phyloP scores from a whole-genome alignment of 2,113 vertebrate genomes.

The Stomatorhinus ivindoensis region DNA sequence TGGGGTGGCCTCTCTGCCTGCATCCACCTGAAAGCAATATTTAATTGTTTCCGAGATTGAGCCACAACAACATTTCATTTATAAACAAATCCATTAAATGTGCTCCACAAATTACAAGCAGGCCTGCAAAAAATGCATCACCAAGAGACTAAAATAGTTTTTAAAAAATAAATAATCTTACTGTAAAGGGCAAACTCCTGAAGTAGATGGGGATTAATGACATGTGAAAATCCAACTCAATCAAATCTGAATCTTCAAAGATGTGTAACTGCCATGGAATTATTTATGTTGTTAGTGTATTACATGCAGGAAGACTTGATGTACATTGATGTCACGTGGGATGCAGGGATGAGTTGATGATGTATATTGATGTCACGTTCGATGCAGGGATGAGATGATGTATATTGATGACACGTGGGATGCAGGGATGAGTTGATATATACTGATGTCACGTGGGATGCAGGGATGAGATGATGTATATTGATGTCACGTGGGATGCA shows the following conservation, averaged over 20 bases:
- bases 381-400: too few relatives aligned
- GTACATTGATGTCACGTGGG: background rate
- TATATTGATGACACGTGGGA: too few relatives aligned
- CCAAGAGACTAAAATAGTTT: slow-evolving; percentile 1
- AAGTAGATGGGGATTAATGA: slow-evolving; percentile 21
- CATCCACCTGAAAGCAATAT: background rate
- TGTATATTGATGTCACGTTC: background rate
- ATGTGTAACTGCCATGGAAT: background rate
- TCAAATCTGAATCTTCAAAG: slow-evolving; percentile 2
- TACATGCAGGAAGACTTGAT: background rate
- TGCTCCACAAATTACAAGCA: slow-evolving; percentile 3
- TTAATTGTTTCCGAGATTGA: slow-evolving; percentile 6
- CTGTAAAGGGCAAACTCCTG: slow-evolving; percentile 25
- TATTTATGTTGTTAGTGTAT: background rate
- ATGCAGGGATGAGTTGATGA: background rate
- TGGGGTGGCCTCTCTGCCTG: slow-evolving; percentile 16
- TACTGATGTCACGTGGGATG: too few relatives aligned
- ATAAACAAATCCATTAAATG: slow-evolving; percentile 19
- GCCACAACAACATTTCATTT: slow-evolving; percentile 13
- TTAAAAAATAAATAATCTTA: slow-evolving; percentile 25
- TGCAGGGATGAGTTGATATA: too few relatives aligned
- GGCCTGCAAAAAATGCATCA: slow-evolving; percentile 23
- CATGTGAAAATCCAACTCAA: slow-evolving; percentile 26
- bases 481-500: too few relatives aligned
- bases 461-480: too few relatives aligned